Evolutionary conservation across 2,888 invertebrate genomes (phyloP).

Genomic region (Stenodema calcarata): DNA sequence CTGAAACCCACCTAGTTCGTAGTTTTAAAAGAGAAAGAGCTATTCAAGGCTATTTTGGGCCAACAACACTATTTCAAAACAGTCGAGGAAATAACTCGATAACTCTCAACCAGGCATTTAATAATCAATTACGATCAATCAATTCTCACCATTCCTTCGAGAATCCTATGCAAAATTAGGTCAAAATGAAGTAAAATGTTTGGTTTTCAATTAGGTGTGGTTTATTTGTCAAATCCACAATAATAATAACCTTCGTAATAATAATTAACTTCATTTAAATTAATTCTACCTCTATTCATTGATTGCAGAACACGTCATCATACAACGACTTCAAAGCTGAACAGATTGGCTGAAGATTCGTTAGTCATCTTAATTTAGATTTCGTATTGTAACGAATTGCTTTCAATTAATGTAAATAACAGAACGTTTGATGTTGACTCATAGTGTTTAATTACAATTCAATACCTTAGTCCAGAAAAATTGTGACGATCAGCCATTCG

Average conservation of each 20-base stretch:
- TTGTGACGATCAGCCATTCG: too few species aligned
- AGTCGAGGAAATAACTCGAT: too few species aligned
- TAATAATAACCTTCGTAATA: not conserved
- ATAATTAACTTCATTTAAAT: not conserved
- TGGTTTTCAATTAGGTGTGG: too few species aligned
- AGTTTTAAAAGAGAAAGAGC: not conserved
- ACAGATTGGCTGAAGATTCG: not conserved
- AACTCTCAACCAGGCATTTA: too few species aligned
- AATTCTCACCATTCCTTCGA: too few species aligned
- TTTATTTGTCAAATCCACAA: too few species aligned
- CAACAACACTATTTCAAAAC: not conserved
- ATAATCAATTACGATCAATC: too few species aligned
- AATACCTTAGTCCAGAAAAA: too few species aligned
- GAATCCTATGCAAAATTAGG: not conserved
- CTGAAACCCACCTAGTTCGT: not conserved
- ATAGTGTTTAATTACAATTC: too few species aligned
- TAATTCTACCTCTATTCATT: not conserved
- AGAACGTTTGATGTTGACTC: too few species aligned
- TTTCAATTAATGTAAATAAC: too few species aligned
- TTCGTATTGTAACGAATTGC: not conserved
- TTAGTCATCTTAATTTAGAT: not conserved
- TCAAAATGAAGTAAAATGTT: not conserved
- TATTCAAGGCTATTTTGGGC: not conserved
- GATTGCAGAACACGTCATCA: slow-evolving; percentile 18
- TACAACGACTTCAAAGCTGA: slow-evolving; percentile 6